Evolutionary conservation across 2,113 vertebrate species (phyloP).

Genomic region (Barbus barbus): DNA sequence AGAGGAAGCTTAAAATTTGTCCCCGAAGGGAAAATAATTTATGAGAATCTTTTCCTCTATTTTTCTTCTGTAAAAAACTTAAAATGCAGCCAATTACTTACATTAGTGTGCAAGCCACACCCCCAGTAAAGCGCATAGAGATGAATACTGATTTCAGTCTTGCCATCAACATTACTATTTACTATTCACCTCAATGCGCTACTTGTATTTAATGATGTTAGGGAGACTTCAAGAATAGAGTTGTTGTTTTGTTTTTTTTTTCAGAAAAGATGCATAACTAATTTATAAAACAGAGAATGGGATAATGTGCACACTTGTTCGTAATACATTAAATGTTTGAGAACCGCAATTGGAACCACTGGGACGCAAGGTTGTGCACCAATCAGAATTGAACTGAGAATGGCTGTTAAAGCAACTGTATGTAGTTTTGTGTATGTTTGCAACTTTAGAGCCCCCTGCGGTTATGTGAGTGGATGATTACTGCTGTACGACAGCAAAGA

Average conservation of each 20-base stretch:
- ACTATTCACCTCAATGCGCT: neutral
- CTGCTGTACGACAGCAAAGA: no score
- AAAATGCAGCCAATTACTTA: constrained; percentile 65
- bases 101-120: constrained; percentile 49
- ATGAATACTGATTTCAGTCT: constrained; percentile 61
- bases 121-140: constrained; percentile 37
- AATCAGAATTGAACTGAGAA: no score
- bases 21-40: constrained; percentile 45
- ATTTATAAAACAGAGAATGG: neutral
- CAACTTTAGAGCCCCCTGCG: no score
- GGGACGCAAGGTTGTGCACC: no score
- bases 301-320: neutral
- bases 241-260: neutral
- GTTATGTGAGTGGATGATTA: no score
- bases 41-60: constrained; percentile 33
- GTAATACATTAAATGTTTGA: neutral
- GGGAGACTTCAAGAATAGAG: neutral
- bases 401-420: no score
- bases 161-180: neutral
- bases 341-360: neutral
- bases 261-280: neutral
- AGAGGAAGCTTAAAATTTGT: constrained; percentile 56
- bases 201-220: neutral
- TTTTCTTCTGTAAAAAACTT: constrained; percentile 58
- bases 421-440: no score